Evolutionary conservation across 2,113 vertebrate genomes (phyloP).

Genomic region (Abramis brama): DNA sequence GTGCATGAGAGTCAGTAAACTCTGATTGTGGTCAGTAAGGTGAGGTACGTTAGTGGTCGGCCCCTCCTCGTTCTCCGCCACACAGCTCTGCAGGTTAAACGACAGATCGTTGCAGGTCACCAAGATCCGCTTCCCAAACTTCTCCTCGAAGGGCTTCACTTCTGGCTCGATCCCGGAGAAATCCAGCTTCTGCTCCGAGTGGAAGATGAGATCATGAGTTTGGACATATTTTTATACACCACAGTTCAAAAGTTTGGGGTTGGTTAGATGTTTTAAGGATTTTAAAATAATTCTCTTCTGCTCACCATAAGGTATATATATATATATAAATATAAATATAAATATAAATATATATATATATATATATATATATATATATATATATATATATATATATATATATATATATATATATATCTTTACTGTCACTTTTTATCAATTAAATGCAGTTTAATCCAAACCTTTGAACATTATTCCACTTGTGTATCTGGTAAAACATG

Average conservation of each 20-base stretch:
- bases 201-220: not conserved
- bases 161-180: constrained; percentile 92
- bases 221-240: not conserved
- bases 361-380: too few species aligned
- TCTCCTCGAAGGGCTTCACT: constrained; percentile 94
- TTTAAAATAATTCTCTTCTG: too few species aligned
- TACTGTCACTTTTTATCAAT: too few species aligned
- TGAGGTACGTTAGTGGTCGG: constrained; percentile 92
- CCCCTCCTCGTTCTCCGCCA: constrained; percentile 97
- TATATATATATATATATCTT: too few species aligned
- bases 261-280: not conserved
- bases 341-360: too few species aligned
- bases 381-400: too few species aligned
- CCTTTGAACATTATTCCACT: too few species aligned
- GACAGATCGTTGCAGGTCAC: constrained; percentile 96
- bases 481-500: not conserved
- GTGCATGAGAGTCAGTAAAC: too few species aligned
- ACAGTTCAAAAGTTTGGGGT: not conserved
- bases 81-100: constrained; percentile 96
- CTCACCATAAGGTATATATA: too few species aligned
- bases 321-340: too few species aligned
- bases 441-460: too few species aligned
- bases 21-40: not conserved
- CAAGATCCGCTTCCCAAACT: constrained; percentile 93
- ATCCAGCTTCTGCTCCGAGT: constrained; percentile 85